phyloP scores from a whole-genome alignment of 2,113 vertebrate species.

The Clupea harengus region DNA sequence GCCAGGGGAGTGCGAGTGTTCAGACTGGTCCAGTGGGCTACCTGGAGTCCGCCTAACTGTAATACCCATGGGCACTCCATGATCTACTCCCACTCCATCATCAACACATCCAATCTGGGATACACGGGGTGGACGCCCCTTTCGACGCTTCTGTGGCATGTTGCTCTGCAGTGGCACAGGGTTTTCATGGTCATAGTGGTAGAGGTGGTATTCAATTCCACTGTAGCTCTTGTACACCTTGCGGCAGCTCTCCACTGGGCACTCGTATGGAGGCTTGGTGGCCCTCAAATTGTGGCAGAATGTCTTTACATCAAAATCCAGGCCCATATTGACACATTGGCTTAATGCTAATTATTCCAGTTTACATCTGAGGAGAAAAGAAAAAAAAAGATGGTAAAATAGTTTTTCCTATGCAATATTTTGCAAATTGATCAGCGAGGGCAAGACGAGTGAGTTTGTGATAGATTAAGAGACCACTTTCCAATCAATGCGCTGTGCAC shows the following conservation, averaged over 20 bases:
- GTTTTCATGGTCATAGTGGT: slow-evolving; percentile 98
- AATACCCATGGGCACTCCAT: slow-evolving; percentile 38
- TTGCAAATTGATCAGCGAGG: too few species aligned
- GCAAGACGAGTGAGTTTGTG: too few species aligned
- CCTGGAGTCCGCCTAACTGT: slow-evolving; percentile 67
- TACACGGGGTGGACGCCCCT: slow-evolving; percentile 86
- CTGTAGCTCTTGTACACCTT: slow-evolving; percentile 99
- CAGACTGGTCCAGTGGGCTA: slow-evolving; percentile 81
- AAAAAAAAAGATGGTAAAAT: slow-evolving; percentile 23
- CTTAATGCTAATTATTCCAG: slow-evolving; percentile 56
- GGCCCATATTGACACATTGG: slow-evolving; percentile 80
- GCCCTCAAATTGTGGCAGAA: slow-evolving; percentile 96
- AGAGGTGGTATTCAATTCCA: slow-evolving; percentile 96
- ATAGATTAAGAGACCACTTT: too few species aligned
- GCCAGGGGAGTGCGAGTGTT: slow-evolving; percentile 86
- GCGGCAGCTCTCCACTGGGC: slow-evolving; percentile 91
- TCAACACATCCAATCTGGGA: slow-evolving; percentile 63
- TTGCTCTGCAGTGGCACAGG: slow-evolving; percentile 80
- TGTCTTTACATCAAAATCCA: slow-evolving; percentile 97
- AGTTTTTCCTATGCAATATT: too few species aligned
- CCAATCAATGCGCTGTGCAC: too few species aligned
- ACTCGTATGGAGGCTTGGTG: slow-evolving; percentile 97
- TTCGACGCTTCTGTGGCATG: slow-evolving; percentile 89
- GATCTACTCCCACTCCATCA: slow-evolving; percentile 63
- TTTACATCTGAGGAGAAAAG: slow-evolving; percentile 68